Base-by-base conservation (phyloP, 2,797 vertebrate genomes). In the Pangasius larnaudii region DNA sequence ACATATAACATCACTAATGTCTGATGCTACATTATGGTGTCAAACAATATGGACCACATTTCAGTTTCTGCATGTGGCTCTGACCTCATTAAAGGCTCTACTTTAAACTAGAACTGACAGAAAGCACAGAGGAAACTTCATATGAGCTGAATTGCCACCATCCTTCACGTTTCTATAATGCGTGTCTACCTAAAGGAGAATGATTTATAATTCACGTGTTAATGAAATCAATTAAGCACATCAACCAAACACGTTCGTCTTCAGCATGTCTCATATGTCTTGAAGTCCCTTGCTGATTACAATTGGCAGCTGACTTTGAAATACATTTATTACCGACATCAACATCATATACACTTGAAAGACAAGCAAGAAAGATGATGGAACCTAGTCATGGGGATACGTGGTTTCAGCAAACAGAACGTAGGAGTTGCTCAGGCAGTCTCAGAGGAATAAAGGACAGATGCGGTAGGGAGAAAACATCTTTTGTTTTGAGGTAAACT, bases 331-430 rank as follows among this genome's bases (percentile, higher is more conserved):
- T 94, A 94, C 95, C 94, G 94, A 95, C 94, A 94, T 83, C 94
- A 94, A 92, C 93, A 93, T 93, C 95, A 95, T 94, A 95, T 94
- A 93, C 95, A 94, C 93, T 94, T 95, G 93, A 95, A 95, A 82
- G 7, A 72, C 56, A 87, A 59, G 78, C 82, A 85, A 67, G 51
- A 65, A 74, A 67, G 71, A 87, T 69, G 90, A 71, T 24, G 53
- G 82, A 78, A 53, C 82, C 59, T 42, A 69, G 61, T 56, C 58
- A 74, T 63, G 85, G 85, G 82, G 42, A 63, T 74, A 86, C 92
- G 92, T 74, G 33, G 78, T 85, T 89, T 82, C 83, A 90, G 88
- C 74, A 86, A 63, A 88, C 65, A 75, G 30, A 86, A 86, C 69
- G 86, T 78, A 18, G 58, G 79, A 63, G 58, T 22, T 90, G 85